Evolutionary conservation across 2,113 vertebrate species (phyloP).

Genomic region (Beaufortia kweichowensis): DNA sequence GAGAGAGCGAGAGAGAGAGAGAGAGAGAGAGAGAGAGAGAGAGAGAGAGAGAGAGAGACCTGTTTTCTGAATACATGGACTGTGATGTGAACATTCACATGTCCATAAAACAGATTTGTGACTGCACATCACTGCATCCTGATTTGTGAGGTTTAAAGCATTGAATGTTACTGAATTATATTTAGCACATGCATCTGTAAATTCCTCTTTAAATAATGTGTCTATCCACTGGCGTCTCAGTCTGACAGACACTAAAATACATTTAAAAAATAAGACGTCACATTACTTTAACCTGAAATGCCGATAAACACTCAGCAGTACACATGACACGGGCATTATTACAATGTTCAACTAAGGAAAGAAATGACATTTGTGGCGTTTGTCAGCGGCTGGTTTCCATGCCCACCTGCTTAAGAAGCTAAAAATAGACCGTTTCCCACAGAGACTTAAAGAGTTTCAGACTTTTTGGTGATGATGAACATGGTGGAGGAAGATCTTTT

Average conservation of each 20-base stretch:
- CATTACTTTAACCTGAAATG: not conserved
- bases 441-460: not conserved
- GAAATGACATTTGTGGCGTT: not conserved
- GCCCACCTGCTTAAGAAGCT: not conserved
- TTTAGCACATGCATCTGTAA: too few species aligned
- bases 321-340: conserved; percentile 1
- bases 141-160: not conserved
- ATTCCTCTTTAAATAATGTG: too few species aligned
- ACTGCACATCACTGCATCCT: too few species aligned
- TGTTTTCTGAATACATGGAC: too few species aligned
- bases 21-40: too few species aligned
- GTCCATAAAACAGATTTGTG: too few species aligned
- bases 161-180: not conserved
- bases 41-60: too few species aligned
- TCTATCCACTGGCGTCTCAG: too few species aligned
- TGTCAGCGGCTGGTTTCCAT: not conserved
- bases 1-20: too few species aligned
- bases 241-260: too few species aligned
- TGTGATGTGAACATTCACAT: too few species aligned
- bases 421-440: not conserved
- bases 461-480: not conserved
- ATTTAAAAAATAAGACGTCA: not conserved
- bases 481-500: not conserved
- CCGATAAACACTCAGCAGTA: not conserved
- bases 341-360: not conserved